Evolutionary conservation across 2,113 vertebrate species (phyloP).

Genomic region (Gobius niger): DNA sequence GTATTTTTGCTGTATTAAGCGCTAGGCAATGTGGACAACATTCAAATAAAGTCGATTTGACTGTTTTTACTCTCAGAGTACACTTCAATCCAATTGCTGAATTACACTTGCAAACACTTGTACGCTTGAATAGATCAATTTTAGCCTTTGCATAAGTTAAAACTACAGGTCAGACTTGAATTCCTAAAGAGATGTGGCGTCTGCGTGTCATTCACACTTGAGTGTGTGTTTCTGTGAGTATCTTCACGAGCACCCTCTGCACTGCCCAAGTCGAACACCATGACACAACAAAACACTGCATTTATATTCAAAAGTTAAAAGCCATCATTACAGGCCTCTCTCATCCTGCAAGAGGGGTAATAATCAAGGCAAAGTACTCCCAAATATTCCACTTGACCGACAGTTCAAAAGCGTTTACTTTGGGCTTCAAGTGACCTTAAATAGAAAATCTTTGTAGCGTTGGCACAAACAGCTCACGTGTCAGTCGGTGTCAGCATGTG

Average conservation of each 20-base stretch:
- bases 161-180: conserved; percentile 2
- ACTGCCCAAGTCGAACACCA: conserved; percentile 18
- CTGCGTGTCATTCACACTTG: conserved; percentile 21
- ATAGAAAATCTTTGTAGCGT: conserved; percentile 33
- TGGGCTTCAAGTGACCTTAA: conserved; percentile 48
- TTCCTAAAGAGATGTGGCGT: conserved; percentile 51
- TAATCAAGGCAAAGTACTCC: conserved; percentile 54
- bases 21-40: conserved; percentile 15
- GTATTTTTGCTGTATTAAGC: conserved; percentile 3
- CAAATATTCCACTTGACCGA: conserved; percentile 58
- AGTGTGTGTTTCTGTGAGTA: not conserved
- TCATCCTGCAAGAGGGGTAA: conserved; percentile 67
- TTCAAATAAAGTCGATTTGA: conserved; percentile 12
- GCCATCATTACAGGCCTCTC: conserved; percentile 60
- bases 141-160: conserved; percentile 4
- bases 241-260: conserved; percentile 13
- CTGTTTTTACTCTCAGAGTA: conserved; percentile 52
- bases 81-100: conserved; percentile 27
- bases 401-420: conserved; percentile 42
- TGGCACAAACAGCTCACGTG: conserved; percentile 33
- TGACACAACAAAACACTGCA: conserved; percentile 61
- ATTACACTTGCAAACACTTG: conserved; percentile 1
- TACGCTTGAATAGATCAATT: conserved; percentile 1
- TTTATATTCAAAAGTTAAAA: conserved; percentile 54
- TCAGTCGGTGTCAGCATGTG: conserved; percentile 31